Base-by-base conservation (phyloP, 1,140 invertebrate genomes). In the Lepidurus couesii region DNA sequence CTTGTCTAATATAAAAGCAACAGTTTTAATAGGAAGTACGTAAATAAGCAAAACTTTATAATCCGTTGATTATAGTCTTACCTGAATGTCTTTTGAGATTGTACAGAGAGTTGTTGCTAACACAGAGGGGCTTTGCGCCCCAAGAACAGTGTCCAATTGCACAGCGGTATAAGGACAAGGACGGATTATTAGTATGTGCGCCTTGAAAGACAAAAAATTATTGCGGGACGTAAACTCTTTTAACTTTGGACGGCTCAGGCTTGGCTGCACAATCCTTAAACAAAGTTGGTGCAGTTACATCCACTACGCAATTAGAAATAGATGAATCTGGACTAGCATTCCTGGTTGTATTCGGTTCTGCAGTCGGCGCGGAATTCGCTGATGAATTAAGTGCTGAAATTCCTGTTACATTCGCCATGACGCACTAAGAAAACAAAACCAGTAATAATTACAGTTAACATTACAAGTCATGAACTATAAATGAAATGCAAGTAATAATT, bases 241-340 rank as follows among this genome's bases (percentile, higher is more conserved):
- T 47, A 47, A 16, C 45, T 47, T 47, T 47, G 16, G 45, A 47
- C 9, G 45, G 45, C 16, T 47, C 45, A 47, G 45, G 45, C 45
- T 9, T 10, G 45, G 45, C 1, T 10, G 45, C 45, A 47, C 16
- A 47, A 16, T 47, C 16, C 45, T 47, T 16, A 47, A 16, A 47
- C 16, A 16, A 47, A 10, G 45, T 47, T 47, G 45, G 9, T 47
- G 45, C 45, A 9, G 45, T 2, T 47, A 47, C 9, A 16, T 47
- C 16, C 45, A 47, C 45, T 47, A 47, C 45, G 45, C 45, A 47
- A 47, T 9, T 47, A 1, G 45, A 47, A 47, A 47, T 16, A 10
- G 45, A 47, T 47, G 45, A 47, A 47, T 47, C 45, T 47, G 45
- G 45, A 47, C 45, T 47, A 47, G 45, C 45, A 47, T 47, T 47